These are phyloP conservation scores for Trididemnum nubilum DNA, from an alignment of 23 tunicate species.

Conservation along the genomic window DNA sequence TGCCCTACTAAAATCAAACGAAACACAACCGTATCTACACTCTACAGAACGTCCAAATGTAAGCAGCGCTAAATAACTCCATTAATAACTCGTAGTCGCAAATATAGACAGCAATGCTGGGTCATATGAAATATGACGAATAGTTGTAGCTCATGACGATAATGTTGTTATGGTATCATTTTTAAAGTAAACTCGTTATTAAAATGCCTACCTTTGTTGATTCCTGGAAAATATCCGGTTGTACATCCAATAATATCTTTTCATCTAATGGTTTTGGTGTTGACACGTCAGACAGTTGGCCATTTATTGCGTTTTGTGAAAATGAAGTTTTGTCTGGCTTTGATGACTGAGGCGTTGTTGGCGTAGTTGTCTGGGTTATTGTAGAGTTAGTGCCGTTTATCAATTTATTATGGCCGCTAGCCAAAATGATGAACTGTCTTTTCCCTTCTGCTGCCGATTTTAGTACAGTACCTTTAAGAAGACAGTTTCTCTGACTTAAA, in stretches of 20 bases:
- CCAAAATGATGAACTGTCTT: constrained; percentile 46
- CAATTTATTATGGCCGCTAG: constrained; percentile 22
- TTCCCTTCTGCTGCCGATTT: constrained; percentile 40
- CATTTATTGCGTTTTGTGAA: neutral
- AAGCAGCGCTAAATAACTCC: no score
- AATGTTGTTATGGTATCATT: no score
- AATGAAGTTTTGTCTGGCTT: neutral
- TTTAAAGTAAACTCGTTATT: no score
- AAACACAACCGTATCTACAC: no score
- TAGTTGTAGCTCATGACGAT: no score
- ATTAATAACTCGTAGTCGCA: no score
- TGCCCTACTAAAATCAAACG: no score
- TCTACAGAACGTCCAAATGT: no score
- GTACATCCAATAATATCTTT: neutral
- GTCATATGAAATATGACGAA: no score
- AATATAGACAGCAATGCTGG: no score
- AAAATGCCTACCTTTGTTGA: constrained; percentile 2
- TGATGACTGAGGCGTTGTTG: constrained; percentile 12
- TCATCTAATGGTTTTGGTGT: neutral
- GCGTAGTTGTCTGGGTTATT: neutral
- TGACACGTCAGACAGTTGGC: neutral
- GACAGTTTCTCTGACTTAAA: constrained; percentile 23
- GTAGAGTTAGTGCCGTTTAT: neutral
- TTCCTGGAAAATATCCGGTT: neutral
- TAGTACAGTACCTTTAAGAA: constrained; percentile 48